Base-by-base conservation (phyloP, 2,797 vertebrate species). In the Salmo trutta region DNA sequence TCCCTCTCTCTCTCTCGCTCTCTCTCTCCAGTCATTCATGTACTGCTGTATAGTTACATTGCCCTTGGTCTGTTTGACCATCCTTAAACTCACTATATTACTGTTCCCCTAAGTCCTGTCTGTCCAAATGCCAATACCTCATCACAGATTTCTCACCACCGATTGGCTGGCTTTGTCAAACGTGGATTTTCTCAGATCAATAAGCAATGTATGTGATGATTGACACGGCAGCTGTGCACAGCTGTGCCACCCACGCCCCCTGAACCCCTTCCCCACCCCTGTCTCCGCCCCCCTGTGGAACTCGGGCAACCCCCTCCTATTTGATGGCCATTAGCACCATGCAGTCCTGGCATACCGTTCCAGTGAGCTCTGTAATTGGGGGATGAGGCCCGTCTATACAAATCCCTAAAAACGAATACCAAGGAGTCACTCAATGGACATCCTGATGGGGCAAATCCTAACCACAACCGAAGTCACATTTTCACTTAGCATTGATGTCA, bases 311-410 rank as follows among this genome's bases (percentile, higher is more conserved):
- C 71, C 71, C 16, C 52, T 29, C 15, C 53, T 3, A 73, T 33
- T 31, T 56, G 53, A 56, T n/a, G 52, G 17, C 7, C 70, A 27
- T 29, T 53, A 53, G 14, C 70, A 52, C 4, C 47, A n/a, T 16
- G 70, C 52, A 56, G 71, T 73, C 29, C 29, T 73, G 53, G 52
- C 27, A 73, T 56, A 73, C 52, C 53, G 16, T 56, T 73, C 71
- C 53, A 31, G 27, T 56, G 53, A 73, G 71, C 71, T 73, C 53
- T 56, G 52, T 56, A 73, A 73, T 27, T 54, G 51, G 51, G 52
- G 16, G 52, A 71, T 52, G 70, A 73, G 19, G 2, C 52, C 16
- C 52, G n/a, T 47, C 68, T 21, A 17, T 4, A 21, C 24, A 31
- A 54, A 16, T 54, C 41, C 41, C 52, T 67, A 33, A 33, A 67